phyloP scores from a whole-genome alignment of 1,140 invertebrate species.

The Aphelenchoides fujianensis region DNA sequence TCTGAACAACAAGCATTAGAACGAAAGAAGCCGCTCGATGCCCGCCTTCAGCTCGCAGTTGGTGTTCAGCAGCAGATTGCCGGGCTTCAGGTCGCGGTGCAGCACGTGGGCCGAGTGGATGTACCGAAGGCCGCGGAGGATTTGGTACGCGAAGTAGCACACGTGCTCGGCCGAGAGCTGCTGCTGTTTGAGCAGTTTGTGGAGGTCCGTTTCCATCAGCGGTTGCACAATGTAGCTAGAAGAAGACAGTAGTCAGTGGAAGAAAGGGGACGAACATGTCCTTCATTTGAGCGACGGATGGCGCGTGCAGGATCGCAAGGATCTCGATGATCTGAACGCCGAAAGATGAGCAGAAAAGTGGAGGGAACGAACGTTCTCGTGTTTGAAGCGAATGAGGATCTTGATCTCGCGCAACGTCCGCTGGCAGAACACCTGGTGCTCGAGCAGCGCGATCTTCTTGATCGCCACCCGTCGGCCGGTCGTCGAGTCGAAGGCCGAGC shows the following conservation, averaged over 20 bases:
- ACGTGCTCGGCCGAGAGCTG: conserved; percentile 97
- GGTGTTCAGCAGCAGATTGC: conserved; percentile 93
- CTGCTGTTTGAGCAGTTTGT: conserved; percentile 96
- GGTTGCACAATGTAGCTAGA: conserved; percentile 99
- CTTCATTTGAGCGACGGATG: conserved; percentile 92
- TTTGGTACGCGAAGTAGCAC: conserved; percentile 99
- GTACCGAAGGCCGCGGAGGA: conserved; percentile 94
- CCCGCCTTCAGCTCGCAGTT: conserved; percentile 99
- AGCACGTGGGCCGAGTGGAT: conserved; percentile 99
- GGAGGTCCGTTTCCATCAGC: conserved; percentile 99
- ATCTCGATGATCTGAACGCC: conserved; percentile 98
- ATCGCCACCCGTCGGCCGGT: conserved; percentile 93
- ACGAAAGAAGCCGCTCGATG: too few relatives aligned
- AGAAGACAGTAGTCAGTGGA: too few relatives aligned
- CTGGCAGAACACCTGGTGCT: conserved; percentile 99
- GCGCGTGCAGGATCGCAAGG: conserved; percentile 88
- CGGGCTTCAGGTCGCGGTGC: conserved; percentile 94
- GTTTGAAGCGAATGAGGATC: conserved; percentile 96
- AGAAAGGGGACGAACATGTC: too few relatives aligned
- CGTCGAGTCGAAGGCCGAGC: conserved; percentile 74
- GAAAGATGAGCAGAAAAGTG: conserved; percentile 84
- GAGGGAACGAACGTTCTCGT: conserved; percentile 90
- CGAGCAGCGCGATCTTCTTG: conserved; percentile 98
- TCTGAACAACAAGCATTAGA: too few relatives aligned
- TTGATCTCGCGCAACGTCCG: conserved; percentile 96